Evolutionary conservation across 2,113 vertebrate species (phyloP), one percentile per base, ranked within the genome.

Genomic region (Rattus rattus): DNA sequence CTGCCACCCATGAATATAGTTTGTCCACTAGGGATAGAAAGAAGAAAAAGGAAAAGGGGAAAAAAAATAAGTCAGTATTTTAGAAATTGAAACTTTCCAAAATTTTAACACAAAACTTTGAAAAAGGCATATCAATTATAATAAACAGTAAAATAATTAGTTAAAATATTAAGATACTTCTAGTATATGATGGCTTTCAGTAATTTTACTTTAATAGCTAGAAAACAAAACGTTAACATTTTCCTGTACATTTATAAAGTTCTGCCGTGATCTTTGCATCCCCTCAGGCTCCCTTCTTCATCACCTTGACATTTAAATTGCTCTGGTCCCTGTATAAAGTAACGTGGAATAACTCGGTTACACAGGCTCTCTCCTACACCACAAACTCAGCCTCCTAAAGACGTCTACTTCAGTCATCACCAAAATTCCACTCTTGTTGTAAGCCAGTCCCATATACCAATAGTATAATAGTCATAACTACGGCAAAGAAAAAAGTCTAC

Each of bases 1-100:
- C 98, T 99, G 99, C 99, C 99, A 99, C 4, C 99, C 99, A 97
- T 99, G 99, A 97, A 99, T 99, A 97, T 99, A 99, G 97, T 99
- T 99, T 96, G 99, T 99, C 99, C 99, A 99, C 99, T 99, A 97
- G 20, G 17, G 49, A 11, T 98, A 97, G 52, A 3, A 63, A 54
- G 5, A 59, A 16, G 6, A 98, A 43, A 4, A 59, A 98, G 97
- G 65, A 98, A 80, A 88, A 91, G 96, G 95, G 80, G 43, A 90
- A 96, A 96, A 96, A 80, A 56, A 14, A 69, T 26, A 30, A 94
- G 52, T 98, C 54, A 94, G n/a, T 80, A 95, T 94, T 96, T 96
- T 77, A 94, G 79, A 98, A 96, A 96, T 80, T 14, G 43, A 97
- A 92, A 91, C 22, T 87, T 95, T 59, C 2, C 56, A 67, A 92